These are phyloP conservation scores for Drosophila testacea DNA, from an alignment of 2,888 invertebrate genomes.

Conservation along the genomic window DNA sequence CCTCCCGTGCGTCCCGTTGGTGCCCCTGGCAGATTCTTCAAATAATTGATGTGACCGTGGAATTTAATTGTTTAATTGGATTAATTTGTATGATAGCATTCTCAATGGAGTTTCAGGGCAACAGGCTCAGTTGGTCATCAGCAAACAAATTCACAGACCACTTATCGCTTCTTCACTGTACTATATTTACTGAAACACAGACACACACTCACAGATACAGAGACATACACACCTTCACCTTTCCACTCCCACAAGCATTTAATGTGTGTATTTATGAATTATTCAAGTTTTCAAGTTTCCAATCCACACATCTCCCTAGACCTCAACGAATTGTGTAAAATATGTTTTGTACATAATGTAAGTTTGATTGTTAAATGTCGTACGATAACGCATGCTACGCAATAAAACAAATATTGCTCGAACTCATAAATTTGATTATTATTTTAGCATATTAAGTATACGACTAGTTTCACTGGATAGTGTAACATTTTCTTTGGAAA, in stretches of 20 bases:
- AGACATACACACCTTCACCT: slow-evolving; percentile 5
- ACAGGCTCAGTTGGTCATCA: slow-evolving; percentile 28
- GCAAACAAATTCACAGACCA: slow-evolving; percentile 26
- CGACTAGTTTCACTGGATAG: neutral
- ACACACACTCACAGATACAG: slow-evolving; percentile 2
- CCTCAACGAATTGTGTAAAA: slow-evolving; percentile 64
- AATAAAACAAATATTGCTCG: slow-evolving; percentile 75
- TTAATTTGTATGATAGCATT: slow-evolving; percentile 43
- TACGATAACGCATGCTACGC: slow-evolving; percentile 70
- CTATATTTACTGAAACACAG: slow-evolving; percentile 8
- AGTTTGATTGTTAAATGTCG: slow-evolving; percentile 74
- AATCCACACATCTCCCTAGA: slow-evolving; percentile 48
- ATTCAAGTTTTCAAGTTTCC: slow-evolving; percentile 10
- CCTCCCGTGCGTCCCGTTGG: slow-evolving; percentile 82
- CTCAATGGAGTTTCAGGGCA: slow-evolving; percentile 48
- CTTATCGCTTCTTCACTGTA: slow-evolving; percentile 23
- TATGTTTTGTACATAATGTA: slow-evolving; percentile 72
- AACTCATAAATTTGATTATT: neutral
- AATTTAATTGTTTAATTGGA: slow-evolving; percentile 37
- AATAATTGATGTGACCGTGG: slow-evolving; percentile 64
- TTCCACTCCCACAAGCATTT: slow-evolving; percentile 23
- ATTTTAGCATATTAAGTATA: neutral
- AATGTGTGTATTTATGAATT: slow-evolving; percentile 48
- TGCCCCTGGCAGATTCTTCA: slow-evolving; percentile 77
- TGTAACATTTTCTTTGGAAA: no score